Percentiles rank a stretch among this genome's conserved stretches.
Conservation (phyloP, 2,888 invertebrate species). For the Pseudococcus longispinus region DNA sequence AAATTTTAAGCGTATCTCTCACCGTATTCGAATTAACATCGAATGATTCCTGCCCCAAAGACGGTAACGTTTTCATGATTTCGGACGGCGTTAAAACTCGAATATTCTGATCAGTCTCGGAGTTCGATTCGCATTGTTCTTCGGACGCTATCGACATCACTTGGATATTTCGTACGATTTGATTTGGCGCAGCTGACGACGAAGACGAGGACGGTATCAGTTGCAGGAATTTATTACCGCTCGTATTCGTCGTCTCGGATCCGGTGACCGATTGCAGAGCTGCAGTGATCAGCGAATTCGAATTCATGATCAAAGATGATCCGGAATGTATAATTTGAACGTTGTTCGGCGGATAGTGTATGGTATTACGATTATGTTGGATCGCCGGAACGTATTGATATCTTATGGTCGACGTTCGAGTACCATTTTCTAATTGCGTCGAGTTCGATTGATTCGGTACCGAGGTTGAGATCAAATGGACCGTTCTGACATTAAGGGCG, state of each 20-base stretch:
- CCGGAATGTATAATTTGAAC: conserved; percentile 60
- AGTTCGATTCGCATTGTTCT: conserved; percentile 57
- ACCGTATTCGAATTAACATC: conserved; percentile 67
- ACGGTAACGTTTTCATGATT: conserved; percentile 89
- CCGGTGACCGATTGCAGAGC: conserved; percentile 57
- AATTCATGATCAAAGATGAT: conserved; percentile 60
- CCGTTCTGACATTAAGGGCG: conserved; percentile 57
- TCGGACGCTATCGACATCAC: conserved; percentile 58
- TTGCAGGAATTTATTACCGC: conserved; percentile 57
- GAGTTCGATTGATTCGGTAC: conserved; percentile 32
- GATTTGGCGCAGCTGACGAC: conserved; percentile 3
- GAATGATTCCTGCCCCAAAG: conserved; percentile 75
- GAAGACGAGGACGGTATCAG: conserved; percentile 57
- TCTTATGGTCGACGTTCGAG: conserved; percentile 56
- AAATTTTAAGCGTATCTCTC: conserved; percentile 61
- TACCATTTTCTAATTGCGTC: not conserved
- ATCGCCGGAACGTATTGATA: conserved; percentile 58
- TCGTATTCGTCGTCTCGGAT: conserved; percentile 54
- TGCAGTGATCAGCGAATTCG: conserved; percentile 59
- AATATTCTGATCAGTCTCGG: conserved; percentile 77
- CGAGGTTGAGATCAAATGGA: conserved; percentile 57
- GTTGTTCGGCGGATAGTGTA: conserved; percentile 61
- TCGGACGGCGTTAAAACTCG: conserved; percentile 87
- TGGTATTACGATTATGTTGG: conserved; percentile 59
- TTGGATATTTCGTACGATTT: conserved; percentile 57